Evolutionary conservation across 35 echinoderm and acorn worm species (phyloP), one percentile per base, ranked within the genome.

Genomic region (Heliocidaris tuberculata): DNA sequence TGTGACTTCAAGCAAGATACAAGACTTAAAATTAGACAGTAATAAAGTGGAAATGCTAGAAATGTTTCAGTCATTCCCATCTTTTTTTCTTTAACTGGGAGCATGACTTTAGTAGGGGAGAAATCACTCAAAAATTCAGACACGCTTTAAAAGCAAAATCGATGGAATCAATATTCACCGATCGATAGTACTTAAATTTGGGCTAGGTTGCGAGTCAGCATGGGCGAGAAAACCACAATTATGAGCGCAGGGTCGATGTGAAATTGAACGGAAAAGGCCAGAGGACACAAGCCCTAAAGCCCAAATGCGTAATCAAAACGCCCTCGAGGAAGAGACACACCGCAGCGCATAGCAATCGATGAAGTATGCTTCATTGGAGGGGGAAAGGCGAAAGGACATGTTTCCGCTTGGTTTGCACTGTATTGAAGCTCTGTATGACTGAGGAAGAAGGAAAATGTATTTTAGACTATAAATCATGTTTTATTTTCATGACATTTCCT

Each of bases 141-240:
- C 65, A 78, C 65, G 65, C 65, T 78, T 78, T 78, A 78, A 78
- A 78, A 78, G 65, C 17, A n/a, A 78, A 78, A 78, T 78, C 65
- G 65, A 78, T 78, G 27, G 21, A 78, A 78, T 78, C 65, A n/a
- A 78, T 78, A 21, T 78, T 78, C 4, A 2, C 27, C 65, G 21
- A 78, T 78, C 65, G 65, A 78, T 78, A 78, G 65, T 78, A 78
- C 65, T 78, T 78, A 78, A 78, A 78, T 78, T 78, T 78, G 65
- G 65, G 65, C 65, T 78, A 78, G 65, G 21, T 78, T 78, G 65
- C 7, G 65, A 78, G 65, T 24, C 65, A n/a, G 65, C 4, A 78
- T 78, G 65, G 65, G 65, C 65, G 65, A 78, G 65, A 78, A 78
- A 78, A 78, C 21, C 65, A 24, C 65, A 78, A 78, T 78, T 78